Base-by-base conservation (phyloP, 2,113 vertebrate genomes). In the Ochotona curzoniae region DNA sequence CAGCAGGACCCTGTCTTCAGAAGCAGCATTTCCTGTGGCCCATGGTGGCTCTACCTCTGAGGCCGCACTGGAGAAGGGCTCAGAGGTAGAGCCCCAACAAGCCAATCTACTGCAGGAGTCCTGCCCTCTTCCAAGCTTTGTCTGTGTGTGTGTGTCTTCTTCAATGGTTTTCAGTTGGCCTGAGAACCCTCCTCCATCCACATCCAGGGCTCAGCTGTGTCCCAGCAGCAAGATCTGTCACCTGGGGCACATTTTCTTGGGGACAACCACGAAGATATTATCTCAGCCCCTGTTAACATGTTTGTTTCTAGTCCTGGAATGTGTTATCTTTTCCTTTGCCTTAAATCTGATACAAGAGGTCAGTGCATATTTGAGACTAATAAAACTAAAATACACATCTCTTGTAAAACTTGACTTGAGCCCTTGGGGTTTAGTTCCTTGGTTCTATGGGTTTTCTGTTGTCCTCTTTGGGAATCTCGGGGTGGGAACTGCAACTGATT, bases 311-410 rank as follows among this genome's bases (percentile, higher is more conserved):
- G n/a, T 57, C 84, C 74, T 92, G 51, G 54, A 30, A 92, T 38
- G 30, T 89, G 8, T 79, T 44, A 28, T 87, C 83, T 96, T 87
- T 70, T 78, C 94, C 76, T 97, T 70, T 95, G 96, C 96, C 96
- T 97, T 97, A 97, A 96, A 61, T 89, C 93, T 91, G 78, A 90
- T 69, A 74, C 13, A 83, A 78, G 32, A 90, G 67, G 86, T 94
- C 93, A 95, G 25, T 83, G 66, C 81, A 66, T 93, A 94, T 90
- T 96, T 85, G 89, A 78, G 84, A 63, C 80, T 87, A 95, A 94
- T 66, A 93, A 92, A 94, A 88, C 51, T 91, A 73, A 94, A 97
- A 96, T 96, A 96, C 96, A 97, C 78, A 13, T 82, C 73, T 96
- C 4, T n/a, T 85, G 51, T 88, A 75, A 93, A 94, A 94, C 54